These are phyloP conservation scores for Psammodynastes pulverulentus DNA, from an alignment of 2,113 vertebrate species.

Conservation along the genomic window DNA sequence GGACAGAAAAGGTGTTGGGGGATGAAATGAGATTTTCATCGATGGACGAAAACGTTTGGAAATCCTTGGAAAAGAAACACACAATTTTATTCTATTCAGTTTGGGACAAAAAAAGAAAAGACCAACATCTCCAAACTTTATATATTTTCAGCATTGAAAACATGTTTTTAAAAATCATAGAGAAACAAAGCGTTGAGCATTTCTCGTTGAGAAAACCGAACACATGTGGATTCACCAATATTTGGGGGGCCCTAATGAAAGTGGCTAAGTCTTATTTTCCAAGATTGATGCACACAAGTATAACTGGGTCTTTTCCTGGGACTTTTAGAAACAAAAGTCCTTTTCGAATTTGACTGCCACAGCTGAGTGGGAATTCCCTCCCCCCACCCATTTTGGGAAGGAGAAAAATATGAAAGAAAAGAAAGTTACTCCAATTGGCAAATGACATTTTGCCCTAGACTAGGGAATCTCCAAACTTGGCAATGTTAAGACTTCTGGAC, in stretches of 20 bases:
- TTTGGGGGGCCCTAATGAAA: neutral
- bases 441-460: neutral
- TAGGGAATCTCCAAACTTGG: too few relatives aligned
- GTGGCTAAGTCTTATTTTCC: neutral
- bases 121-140: neutral
- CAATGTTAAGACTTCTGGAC: neutral
- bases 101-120: neutral
- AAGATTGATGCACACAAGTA: neutral
- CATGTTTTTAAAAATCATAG: neutral
- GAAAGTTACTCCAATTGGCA: neutral
- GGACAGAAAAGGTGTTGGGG: neutral
- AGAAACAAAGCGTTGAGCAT: neutral
- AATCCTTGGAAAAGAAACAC: neutral
- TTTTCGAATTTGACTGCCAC: neutral
- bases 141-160: neutral
- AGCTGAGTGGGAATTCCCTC: neutral
- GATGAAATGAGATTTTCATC: neutral
- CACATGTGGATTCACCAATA: neutral
- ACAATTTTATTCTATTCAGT: neutral
- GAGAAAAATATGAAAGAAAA: neutral
- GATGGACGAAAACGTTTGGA: neutral
- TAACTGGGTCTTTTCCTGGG: neutral
- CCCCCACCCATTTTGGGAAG: neutral
- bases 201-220: neutral
- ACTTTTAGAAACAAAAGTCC: neutral